Evolutionary conservation across 2,888 invertebrate species (phyloP), one percentile per base, ranked within the genome.

Genomic region (Oxystoma pomonae): DNA sequence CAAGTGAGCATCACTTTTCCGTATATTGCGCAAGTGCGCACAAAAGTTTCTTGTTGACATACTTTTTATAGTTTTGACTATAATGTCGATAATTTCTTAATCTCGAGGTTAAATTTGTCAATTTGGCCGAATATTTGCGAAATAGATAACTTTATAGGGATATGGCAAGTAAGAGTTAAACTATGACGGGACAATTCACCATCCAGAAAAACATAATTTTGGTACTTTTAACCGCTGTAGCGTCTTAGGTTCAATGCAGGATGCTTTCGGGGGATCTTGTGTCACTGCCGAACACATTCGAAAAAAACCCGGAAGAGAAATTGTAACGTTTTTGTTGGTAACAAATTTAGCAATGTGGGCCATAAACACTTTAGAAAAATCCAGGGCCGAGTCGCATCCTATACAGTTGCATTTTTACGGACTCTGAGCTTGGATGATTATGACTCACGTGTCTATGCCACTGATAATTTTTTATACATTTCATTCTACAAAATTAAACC

Each of bases 381-480:
- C 91, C 69, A 85, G 92, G 1, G 91, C 94, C 0, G 90, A 91
- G 67, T 92, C 92, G 67, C 85, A 93, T 58, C 91, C 92, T 7
- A 88, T 91, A 16, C 94, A 94, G 75, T 81, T 92, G 16, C 81
- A 87, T 59, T 93, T 94, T 80, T 94, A 90, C 75, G 93, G 93
- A 0, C 85, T 90, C 0, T 93, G 93, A 92, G 91, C 91, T 1
- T 95, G 94, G 94, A 92, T 93, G 0, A 91, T 94, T 70, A 93
- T 95, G 71, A 92, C 92, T 0, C 93, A 94, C 76, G 89, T 94
- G 0, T 91, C 92, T 0, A 92, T 93, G 88, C 94, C 94, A 0
- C 81, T 95, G 57, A 92, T 92, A 0, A 94, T 94, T 71, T 94
- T 94, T 81, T 95, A 93, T 80, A 83, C 95, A 53, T 95, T 95